Evolutionary conservation across 2,113 vertebrate species (phyloP), one percentile per base, ranked within the genome.

Genomic region (Petrocephalus microphthalmus): DNA sequence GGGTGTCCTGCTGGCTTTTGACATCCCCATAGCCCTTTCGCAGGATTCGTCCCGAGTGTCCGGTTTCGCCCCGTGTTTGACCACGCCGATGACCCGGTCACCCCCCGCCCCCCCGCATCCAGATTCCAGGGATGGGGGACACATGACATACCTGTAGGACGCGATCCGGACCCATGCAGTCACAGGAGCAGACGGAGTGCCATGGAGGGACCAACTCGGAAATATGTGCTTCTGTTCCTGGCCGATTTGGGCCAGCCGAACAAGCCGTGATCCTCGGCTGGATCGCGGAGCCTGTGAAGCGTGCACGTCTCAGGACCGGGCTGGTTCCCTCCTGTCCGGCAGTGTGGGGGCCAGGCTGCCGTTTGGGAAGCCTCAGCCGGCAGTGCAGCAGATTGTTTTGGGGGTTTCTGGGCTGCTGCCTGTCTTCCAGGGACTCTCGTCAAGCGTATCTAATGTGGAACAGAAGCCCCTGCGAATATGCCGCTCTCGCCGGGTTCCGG

Each of bases 381-480:
- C 13, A 78, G 71, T 6, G 33, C 1, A 42, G 71, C 71, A 78
- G 71, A 78, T 78, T 42, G 71, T 78, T 78, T 42, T 2, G 71
- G 33, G 33, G 71, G 71, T 78, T 78, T 64, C 19, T 22, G 60
- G 13, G 81, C 88, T 45, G 25, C 45, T 45, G 60, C 86, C 57
- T 88, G 52, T 53, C 87, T 91, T 91, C 45, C 37, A n/a, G 51
- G 56, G 91, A 92, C 92, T 91, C 92, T 90, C 90, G 93, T 94
- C 92, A 89, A 60, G 91, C 91, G 90, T 88, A 91, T 86, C 91
- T 93, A 93, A 94, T 93, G 85, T 92, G 92, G 94, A 95, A 93
- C 94, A 94, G 92, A 90, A 93, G 92, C 87, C 56, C 71, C 88
- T 91, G 91, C 91, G 93, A 92, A 94, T 92, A 90, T 89, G 92